Evolutionary conservation across 2,888 invertebrate genomes (phyloP), one percentile per base, ranked within the genome.

Genomic region (Agonopterix arenella): DNA sequence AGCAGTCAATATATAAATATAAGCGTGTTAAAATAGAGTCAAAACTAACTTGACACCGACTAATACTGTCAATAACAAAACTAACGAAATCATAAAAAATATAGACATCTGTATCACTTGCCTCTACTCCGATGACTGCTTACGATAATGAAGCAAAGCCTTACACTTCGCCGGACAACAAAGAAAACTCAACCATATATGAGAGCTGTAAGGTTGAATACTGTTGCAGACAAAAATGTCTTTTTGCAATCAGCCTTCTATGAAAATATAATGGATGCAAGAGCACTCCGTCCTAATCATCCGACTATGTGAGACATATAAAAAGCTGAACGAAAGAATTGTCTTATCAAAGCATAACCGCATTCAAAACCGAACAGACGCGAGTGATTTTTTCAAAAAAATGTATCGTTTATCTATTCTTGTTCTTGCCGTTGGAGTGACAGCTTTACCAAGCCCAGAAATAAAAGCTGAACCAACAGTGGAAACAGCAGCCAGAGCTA

Each of bases 211-310:
- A 60, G 46, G 56, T 45, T 11, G 13, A 67, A 36, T 13, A 46
- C 44, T 43, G 40, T 48, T 16, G 42, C 40, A 9, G 4, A 40
- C 40, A 43, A 43, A 28, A 5, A 8, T 43, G 58, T 68, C 78
- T 80, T 80, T 81, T 80, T 78, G 82, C 77, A 76, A 73, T 71
- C 86, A 88, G 74, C 76, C 75, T 86, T 77, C 78, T 88, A 88
- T 86, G 85, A 89, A 88, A 88, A 86, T 76, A 80, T 88, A 84
- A 86, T 88, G 74, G 80, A 71, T 70, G 71, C 70, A 70, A 71
- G 72, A 68, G 71, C 73, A 73, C 76, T 71, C 64, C 60, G 69
- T 68, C 73, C 74, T 78, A 76, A 80, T 80, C 73, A 77, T 76
- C 73, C 68, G 68, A 74, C 77, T 77, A 79, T 76, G 77, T 80